Percentiles rank a stretch among this genome's conserved stretches.
Evolutionary conservation across 1,140 invertebrate species (phyloP).

Genomic region (Bombus soroeensis): DNA sequence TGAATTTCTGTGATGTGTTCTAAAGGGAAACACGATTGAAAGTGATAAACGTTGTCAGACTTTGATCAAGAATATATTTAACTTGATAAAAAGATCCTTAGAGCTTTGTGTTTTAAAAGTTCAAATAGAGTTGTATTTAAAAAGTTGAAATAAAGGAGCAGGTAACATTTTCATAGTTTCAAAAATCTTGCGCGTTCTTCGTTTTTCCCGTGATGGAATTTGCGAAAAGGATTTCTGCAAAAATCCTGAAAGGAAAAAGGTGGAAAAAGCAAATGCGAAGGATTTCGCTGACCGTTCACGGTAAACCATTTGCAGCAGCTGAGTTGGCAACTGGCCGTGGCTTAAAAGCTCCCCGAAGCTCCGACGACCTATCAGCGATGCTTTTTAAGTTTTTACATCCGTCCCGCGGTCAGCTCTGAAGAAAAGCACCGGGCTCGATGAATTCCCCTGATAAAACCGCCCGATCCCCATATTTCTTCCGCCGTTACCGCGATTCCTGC

Average conservation of each 20-base stretch:
- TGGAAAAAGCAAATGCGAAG: conserved; percentile 13
- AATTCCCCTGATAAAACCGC: conserved; percentile 11
- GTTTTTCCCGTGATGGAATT: neutral
- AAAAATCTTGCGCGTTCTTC: neutral
- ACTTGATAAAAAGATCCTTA: too few species aligned
- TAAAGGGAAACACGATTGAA: too few species aligned
- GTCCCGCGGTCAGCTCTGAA: neutral
- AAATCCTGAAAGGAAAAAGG: neutral
- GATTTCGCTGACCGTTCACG: conserved; percentile 50
- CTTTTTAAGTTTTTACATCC: conserved; percentile 33
- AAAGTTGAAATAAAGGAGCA: neutral
- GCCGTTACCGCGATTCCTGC: neutral
- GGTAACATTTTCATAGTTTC: neutral
- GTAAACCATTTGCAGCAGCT: conserved; percentile 47
- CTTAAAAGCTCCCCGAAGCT: conserved; percentile 41
- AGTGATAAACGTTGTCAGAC: too few species aligned
- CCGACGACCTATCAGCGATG: conserved; percentile 10
- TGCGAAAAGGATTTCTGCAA: neutral
- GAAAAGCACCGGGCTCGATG: conserved; percentile 3
- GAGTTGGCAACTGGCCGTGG: conserved; percentile 32
- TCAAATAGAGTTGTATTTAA: neutral
- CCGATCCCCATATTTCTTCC: neutral
- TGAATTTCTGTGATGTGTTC: too few species aligned
- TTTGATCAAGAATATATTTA: too few species aligned
- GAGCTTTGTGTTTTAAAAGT: neutral